A percentile compares a stretch with the other conserved stretches of the same genome.
Evolutionary conservation across 2,888 invertebrate species (phyloP).

Genomic region (Gnatocerus cornutus): DNA sequence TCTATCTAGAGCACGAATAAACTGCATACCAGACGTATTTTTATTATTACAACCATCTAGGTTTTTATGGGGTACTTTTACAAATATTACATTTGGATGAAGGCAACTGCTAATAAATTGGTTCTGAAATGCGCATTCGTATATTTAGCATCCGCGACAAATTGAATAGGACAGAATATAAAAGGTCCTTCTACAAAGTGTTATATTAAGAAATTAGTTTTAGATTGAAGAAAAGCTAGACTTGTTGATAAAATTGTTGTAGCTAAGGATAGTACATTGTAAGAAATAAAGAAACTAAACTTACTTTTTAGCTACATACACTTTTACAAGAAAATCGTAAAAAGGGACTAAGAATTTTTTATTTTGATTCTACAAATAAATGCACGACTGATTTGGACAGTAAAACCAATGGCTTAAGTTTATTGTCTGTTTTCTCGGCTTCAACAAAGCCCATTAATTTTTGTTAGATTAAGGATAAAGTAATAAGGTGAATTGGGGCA

Average conservation of each 20-base stretch:
- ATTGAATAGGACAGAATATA: neutral
- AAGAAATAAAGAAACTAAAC: neutral
- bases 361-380: too few species aligned
- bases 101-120: slow-evolving; percentile 30
- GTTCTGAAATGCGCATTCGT: neutral
- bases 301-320: neutral
- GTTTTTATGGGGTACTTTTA: slow-evolving; percentile 41
- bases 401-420: too few species aligned
- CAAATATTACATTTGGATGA: slow-evolving; percentile 31
- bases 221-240: neutral
- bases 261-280: neutral
- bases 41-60: slow-evolving; percentile 40
- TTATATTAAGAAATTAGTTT: slow-evolving; percentile 2
- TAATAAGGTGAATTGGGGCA: too few species aligned
- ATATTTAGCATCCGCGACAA: neutral
- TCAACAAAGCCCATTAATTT: too few species aligned
- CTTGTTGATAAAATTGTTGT: neutral
- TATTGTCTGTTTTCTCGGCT: too few species aligned
- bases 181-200: neutral
- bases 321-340: too few species aligned
- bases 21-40: slow-evolving; percentile 41
- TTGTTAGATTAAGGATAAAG: too few species aligned
- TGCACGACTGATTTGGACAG: too few species aligned
- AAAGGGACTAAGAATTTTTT: too few species aligned
- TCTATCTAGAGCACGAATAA: slow-evolving; percentile 48